Evolutionary conservation across 2,888 invertebrate genomes (phyloP).

Genomic region (Aphodius granarius): DNA sequence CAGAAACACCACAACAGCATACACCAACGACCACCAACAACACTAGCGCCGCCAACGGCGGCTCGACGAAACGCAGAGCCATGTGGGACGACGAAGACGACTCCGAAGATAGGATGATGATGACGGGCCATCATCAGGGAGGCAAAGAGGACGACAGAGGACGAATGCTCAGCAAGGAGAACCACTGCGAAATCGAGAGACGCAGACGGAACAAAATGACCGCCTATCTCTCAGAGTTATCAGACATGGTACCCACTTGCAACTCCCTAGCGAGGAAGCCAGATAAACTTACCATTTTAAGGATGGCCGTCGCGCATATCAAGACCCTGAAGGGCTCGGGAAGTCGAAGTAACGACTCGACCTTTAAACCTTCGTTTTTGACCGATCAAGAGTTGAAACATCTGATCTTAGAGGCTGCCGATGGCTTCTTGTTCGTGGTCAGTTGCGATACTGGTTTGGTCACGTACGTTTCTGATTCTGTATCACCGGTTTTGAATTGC

Average conservation of each 20-base stretch:
- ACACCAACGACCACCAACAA: neutral
- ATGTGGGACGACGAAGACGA: conserved; percentile 9
- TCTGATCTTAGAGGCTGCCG: conserved; percentile 95
- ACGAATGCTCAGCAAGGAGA: conserved; percentile 69
- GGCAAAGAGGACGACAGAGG: neutral
- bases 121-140: neutral
- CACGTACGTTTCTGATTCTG: conserved; percentile 94
- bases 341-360: conserved; percentile 42
- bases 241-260: conserved; percentile 97
- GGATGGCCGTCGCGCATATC: conserved; percentile 99
- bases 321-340: conserved; percentile 65
- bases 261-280: conserved; percentile 93
- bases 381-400: conserved; percentile 97
- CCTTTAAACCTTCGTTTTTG: conserved; percentile 93
- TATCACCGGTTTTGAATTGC: conserved; percentile 72
- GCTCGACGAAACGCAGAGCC: neutral
- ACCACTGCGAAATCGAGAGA: conserved; percentile 95
- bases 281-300: conserved; percentile 92
- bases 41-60: neutral
- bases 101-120: neutral
- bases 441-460: conserved; percentile 92
- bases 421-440: conserved; percentile 91
- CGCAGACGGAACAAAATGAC: conserved; percentile 97
- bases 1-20: neutral
- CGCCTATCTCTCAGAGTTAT: conserved; percentile 94